Evolutionary conservation across 2,113 vertebrate species (phyloP), one percentile per base, ranked within the genome.

Genomic region (Smithornis capensis): DNA sequence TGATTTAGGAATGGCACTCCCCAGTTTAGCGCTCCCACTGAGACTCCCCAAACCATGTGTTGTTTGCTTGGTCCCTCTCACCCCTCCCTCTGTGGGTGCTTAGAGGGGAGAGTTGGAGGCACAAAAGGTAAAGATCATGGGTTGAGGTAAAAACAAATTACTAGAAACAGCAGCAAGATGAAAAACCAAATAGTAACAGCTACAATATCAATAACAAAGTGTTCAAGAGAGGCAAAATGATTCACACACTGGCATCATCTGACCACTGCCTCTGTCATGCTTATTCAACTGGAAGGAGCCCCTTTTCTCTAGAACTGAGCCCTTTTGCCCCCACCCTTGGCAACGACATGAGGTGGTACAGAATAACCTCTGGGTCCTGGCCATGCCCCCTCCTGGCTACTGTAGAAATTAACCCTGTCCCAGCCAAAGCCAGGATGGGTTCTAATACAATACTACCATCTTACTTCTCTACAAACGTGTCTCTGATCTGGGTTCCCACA

Each of bases 391-490:
- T 4, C 1, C 19, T 37, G 28, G 23, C 33, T 59, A 17, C 38
- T 82, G 45, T 33, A 38, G 23, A 75, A 75, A 29, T 68, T 67
- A 40, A n/a, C 28, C 6, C 38, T 82, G 69, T 47, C 33, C 38
- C 29, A 28, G 24, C n/a, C 3, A 11, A 52, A n/a, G 18, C 33
- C 19, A 10, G 44, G 50, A 28, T 12, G 0, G 0, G 23, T 53
- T 75, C 28, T 47, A 29, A 28, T 73, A 24, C 22, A 77, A 40
- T 65, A 42, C 12, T 81, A 45, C 16, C 8, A 16, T 67, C 27
- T 37, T 49, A 14, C 9, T 63, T 81, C 24, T 75, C 49, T 75
- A 31, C 55, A 82, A 86, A 18, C 57, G 2, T 13, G 6, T n/a
- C 21, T 57, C n/a, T 59, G 23, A 19, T 63, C 53, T 83, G 45